These are phyloP conservation scores for Zophobas atratus DNA, from an alignment of 1,140 invertebrate genomes.

Conservation along the genomic window DNA sequence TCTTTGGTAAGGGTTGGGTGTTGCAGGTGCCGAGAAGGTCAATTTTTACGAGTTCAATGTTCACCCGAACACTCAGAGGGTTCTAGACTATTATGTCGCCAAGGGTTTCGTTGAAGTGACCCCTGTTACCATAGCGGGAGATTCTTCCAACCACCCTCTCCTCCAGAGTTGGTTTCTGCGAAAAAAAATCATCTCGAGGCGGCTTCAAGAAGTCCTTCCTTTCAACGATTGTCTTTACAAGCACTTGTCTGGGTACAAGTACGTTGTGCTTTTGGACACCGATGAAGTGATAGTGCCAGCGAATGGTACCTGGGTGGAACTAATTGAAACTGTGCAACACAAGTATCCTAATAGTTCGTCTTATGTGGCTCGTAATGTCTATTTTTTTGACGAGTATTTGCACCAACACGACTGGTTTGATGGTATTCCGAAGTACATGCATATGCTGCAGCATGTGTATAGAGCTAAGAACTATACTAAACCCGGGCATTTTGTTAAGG, in stretches of 20 bases:
- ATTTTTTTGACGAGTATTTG: conserved; percentile 83
- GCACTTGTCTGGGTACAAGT: conserved; percentile 90
- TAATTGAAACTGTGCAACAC: conserved; percentile 74
- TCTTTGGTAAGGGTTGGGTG: not conserved
- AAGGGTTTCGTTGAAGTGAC: conserved; percentile 80
- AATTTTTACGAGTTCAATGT: conserved; percentile 93
- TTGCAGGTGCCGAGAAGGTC: conserved; percentile 87
- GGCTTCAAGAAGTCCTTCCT: conserved; percentile 94
- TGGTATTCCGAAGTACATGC: conserved; percentile 89
- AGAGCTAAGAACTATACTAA: conserved; percentile 91
- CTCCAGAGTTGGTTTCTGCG: conserved; percentile 90
- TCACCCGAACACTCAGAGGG: conserved; percentile 91
- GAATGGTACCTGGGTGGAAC: conserved; percentile 82
- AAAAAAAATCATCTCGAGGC: conserved; percentile 89
- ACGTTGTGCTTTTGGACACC: conserved; percentile 90
- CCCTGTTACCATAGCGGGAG: conserved; percentile 88
- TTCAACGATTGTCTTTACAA: conserved; percentile 97
- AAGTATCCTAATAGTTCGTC: not conserved
- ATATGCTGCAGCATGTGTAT: conserved; percentile 94
- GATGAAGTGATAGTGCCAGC: conserved; percentile 96
- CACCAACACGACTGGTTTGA: conserved; percentile 78
- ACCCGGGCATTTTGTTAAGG: conserved; percentile 93
- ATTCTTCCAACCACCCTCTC: conserved; percentile 89
- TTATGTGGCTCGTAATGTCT: conserved; percentile 4
- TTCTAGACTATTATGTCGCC: conserved; percentile 83